phyloP scores from a whole-genome alignment of 2,797 vertebrate genomes.

The Epinephelus malabaricus region DNA sequence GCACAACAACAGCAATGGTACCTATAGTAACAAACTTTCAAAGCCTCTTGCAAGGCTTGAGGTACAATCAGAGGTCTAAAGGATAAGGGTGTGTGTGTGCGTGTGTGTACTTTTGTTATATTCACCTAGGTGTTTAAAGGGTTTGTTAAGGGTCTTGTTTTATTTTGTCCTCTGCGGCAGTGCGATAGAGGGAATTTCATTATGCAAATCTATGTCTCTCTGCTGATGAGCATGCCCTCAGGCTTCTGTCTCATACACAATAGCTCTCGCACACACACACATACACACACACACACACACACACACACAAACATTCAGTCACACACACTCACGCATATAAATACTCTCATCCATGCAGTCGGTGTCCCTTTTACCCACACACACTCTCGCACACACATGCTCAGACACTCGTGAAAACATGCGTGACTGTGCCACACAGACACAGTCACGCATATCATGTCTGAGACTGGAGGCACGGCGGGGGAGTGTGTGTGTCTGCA shows the following conservation, averaged over 20 bases:
- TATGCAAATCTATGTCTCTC: slow-evolving; percentile 81
- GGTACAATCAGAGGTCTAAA: slow-evolving; percentile 50
- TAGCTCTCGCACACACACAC: slow-evolving; percentile 36
- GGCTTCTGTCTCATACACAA: slow-evolving; percentile 74
- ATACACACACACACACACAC: slow-evolving; percentile 42
- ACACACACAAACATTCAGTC: slow-evolving; percentile 32
- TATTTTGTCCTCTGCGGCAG: slow-evolving; percentile 75
- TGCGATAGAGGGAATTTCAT: slow-evolving; percentile 80
- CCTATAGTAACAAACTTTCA: slow-evolving; percentile 41
- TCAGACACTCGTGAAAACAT: slow-evolving; percentile 66
- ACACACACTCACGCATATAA: slow-evolving; percentile 60
- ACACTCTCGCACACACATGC: slow-evolving; percentile 50
- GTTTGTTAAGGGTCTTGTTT: slow-evolving; percentile 79
- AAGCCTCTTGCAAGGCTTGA: slow-evolving; percentile 28
- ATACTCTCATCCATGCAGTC: slow-evolving; percentile 59
- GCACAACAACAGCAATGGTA: slow-evolving; percentile 15
- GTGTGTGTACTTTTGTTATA: slow-evolving; percentile 50
- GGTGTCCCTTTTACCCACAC: slow-evolving; percentile 29
- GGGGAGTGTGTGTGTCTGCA: slow-evolving; percentile 37
- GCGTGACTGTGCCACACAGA: slow-evolving; percentile 68
- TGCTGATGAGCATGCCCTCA: slow-evolving; percentile 81
- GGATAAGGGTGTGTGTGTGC: slow-evolving; percentile 41
- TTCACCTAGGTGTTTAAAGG: slow-evolving; percentile 73
- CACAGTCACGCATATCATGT: slow-evolving; percentile 78
- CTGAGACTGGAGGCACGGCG: slow-evolving; percentile 61